A percentile compares a stretch with the other conserved stretches of the same genome.
These are phyloP conservation scores for Phaonia tiefii DNA, from an alignment of 2,888 invertebrate species.

Conservation along the genomic window DNA sequence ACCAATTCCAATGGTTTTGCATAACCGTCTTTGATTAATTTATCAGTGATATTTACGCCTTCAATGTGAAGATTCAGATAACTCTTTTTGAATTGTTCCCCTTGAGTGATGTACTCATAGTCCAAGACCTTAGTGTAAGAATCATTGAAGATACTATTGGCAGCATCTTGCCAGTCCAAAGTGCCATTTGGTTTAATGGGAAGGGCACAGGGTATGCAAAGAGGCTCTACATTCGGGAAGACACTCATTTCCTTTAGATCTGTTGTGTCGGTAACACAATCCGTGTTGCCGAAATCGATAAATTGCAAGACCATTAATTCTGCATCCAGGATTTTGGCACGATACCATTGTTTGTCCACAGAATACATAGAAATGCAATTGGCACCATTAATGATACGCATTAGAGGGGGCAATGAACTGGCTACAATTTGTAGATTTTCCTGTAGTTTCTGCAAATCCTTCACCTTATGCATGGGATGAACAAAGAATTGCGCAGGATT, in stretches of 20 bases:
- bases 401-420: conserved; percentile 81
- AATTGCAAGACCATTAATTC: conserved; percentile 90
- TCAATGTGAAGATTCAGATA: conserved; percentile 85
- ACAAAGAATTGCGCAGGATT: conserved; percentile 89
- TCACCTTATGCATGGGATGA: conserved; percentile 83
- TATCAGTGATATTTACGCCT: conserved; percentile 84
- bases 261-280: conserved; percentile 85
- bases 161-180: conserved; percentile 85
- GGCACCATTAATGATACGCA: conserved; percentile 81
- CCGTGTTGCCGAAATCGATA: conserved; percentile 90
- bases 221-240: conserved; percentile 81
- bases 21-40: conserved; percentile 83
- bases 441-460: conserved; percentile 84
- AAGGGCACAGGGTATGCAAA: conserved; percentile 85
- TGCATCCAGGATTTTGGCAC: conserved; percentile 92
- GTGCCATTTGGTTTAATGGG: conserved; percentile 85
- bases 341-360: conserved; percentile 93
- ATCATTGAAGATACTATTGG: conserved; percentile 83
- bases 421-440: conserved; percentile 84
- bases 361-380: conserved; percentile 90
- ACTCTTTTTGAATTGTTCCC: conserved; percentile 72
- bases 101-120: conserved; percentile 79
- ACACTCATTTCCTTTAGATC: conserved; percentile 83
- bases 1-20: conserved; percentile 83
- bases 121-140: conserved; percentile 77